Evolutionary conservation across 2,888 invertebrate species (phyloP), one percentile per base, ranked within the genome.

Genomic region (Agonopterix arenella): DNA sequence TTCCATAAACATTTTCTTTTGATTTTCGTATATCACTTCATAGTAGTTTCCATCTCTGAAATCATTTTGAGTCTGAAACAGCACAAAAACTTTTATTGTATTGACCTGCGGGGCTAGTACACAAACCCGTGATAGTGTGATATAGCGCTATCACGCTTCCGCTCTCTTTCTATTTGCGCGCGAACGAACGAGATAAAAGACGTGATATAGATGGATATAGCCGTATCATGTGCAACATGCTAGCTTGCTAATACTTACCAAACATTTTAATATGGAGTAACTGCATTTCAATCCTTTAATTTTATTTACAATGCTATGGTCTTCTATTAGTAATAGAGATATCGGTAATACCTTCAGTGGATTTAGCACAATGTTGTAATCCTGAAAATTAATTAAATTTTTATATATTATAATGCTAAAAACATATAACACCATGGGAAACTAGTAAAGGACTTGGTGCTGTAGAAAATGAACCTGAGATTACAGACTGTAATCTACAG

Each of bases 1-100:
- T 42, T 79, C 78, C 46, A 59, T 36, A 11, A 77, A 57, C 10
- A 64, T 58, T 54, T 76, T 81, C 45, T 70, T 75, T 2, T 88
- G 55, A 47, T 67, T 73, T 28, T 62, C 66, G 52, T 78, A 80
- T 37, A 88, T 64, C 10, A 85, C 84, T 65, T 86, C 85, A 70
- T 84, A 83, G 52, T 80, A 89, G 63, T 89, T 89, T 4, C 88
- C 81, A 50, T 59, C 56, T 44, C 65, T 54, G 57, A 84, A 84
- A 55, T 72, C 61, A 48, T 61, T 58, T 45, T 58, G 47, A 11
- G 57, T 61, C 73, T 74, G 59, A 46, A 65, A 63, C 13, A 43
- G 8, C 8, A 43, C 8, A 11, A 11, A 43, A 43, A 7, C 2
- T 44, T 38, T 11, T 43, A 42, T 36, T 16, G 41, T 10, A n/a